Percentiles rank a stretch among this genome's conserved stretches.
phyloP scores from a whole-genome alignment of 2,797 vertebrate species.

The Selene dorsalis region DNA sequence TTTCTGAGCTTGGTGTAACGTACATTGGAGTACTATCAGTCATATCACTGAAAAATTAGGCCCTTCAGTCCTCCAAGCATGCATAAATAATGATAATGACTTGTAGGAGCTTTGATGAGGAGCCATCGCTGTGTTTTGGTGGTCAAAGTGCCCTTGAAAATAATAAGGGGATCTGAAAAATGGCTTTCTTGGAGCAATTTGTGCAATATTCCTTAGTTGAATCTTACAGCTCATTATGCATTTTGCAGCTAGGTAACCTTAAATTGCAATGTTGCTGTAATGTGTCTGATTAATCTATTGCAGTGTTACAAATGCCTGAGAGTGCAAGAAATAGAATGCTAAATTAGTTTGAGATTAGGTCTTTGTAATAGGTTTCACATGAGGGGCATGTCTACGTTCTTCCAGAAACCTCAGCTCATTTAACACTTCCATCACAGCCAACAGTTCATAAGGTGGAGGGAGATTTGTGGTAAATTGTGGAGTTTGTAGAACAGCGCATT shows the following conservation, averaged over 20 bases:
- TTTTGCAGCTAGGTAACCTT: conserved; percentile 67
- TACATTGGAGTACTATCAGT: conserved; percentile 43
- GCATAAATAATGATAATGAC: conserved; percentile 84
- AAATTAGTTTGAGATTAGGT: conserved; percentile 74
- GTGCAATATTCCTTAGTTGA: conserved; percentile 50
- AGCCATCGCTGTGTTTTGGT: conserved; percentile 70
- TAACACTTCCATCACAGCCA: conserved; percentile 68
- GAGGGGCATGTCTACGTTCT: conserved; percentile 52
- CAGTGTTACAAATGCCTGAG: conserved; percentile 57
- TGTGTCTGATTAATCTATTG: conserved; percentile 73
- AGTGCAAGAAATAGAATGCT: conserved; percentile 66
- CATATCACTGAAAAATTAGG: conserved; percentile 63
- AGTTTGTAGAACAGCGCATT: conserved; percentile 56
- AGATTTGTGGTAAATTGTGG: conserved; percentile 61
- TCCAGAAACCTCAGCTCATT: conserved; percentile 64
- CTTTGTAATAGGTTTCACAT: conserved; percentile 73
- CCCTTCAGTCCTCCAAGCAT: conserved; percentile 61
- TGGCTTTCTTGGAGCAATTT: conserved; percentile 73
- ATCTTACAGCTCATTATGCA: conserved; percentile 66
- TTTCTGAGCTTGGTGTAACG: conserved; percentile 43
- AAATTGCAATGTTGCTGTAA: conserved; percentile 72
- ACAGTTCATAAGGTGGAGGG: conserved; percentile 54
- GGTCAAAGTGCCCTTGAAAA: conserved; percentile 81
- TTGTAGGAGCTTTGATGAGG: conserved; percentile 70
- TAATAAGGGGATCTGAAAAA: conserved; percentile 78